These are phyloP conservation scores for Notamacropus eugenii DNA, from an alignment of 2,797 vertebrate genomes.

Conservation along the genomic window DNA sequence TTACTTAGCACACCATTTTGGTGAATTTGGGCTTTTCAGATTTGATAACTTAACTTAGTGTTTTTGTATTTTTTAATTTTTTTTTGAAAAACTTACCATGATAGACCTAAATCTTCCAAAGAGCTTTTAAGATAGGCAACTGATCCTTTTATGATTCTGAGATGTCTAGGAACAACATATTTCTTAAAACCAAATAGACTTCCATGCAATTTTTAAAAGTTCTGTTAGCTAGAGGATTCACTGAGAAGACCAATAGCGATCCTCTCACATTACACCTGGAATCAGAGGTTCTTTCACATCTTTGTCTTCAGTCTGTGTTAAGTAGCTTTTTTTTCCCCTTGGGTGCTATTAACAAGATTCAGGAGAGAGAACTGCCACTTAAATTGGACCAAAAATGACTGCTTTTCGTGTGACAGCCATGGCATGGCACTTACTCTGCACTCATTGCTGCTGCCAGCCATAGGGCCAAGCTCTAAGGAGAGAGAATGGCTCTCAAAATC, in stretches of 20 bases:
- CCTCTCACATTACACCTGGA: too few species aligned
- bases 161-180: background rate
- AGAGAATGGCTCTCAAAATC: background rate
- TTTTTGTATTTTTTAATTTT: slow-evolving; percentile 45
- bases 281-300: background rate
- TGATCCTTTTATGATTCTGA: slow-evolving; percentile 25
- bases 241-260: background rate
- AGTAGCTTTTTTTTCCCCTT: slow-evolving; percentile 55
- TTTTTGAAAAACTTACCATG: slow-evolving; percentile 44
- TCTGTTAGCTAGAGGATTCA: slow-evolving; percentile 34
- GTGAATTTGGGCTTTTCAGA: slow-evolving; percentile 56
- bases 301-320: slow-evolving; percentile 22
- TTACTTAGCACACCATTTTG: slow-evolving; percentile 2
- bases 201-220: slow-evolving; percentile 24
- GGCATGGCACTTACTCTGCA: background rate
- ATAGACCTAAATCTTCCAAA: slow-evolving; percentile 58
- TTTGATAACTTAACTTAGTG: slow-evolving; percentile 40
- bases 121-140: slow-evolving; percentile 28
- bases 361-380: background rate
- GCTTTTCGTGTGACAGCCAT: background rate
- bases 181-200: background rate
- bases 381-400: background rate
- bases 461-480: background rate
- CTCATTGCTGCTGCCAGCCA: background rate
- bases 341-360: slow-evolving; percentile 14